These are phyloP conservation scores for Ianthella basta DNA, from an alignment of 37 sponge, comb jelly and placozoan genomes.

Conservation along the genomic window DNA sequence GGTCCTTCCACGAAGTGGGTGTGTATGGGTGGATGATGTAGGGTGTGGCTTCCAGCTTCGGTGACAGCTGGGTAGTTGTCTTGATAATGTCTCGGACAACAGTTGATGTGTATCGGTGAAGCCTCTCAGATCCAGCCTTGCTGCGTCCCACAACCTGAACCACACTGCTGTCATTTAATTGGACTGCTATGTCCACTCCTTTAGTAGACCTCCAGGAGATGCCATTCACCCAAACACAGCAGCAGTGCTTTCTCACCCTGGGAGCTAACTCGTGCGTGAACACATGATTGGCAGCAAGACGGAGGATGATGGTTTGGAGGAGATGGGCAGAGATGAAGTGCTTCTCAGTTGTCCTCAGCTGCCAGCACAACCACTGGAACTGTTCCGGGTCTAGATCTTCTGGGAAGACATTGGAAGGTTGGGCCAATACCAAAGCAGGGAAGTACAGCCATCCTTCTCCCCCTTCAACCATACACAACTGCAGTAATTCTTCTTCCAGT, in stretches of 20 bases:
- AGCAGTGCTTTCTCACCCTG: neutral
- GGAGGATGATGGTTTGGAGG: neutral
- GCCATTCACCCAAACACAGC: neutral
- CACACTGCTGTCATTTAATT: neutral
- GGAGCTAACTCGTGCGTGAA: neutral
- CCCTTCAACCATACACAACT: too few relatives aligned
- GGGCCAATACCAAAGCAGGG: neutral
- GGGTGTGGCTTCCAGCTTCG: neutral
- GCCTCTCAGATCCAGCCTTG: too few relatives aligned
- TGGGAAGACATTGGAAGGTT: neutral
- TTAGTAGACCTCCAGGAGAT: neutral
- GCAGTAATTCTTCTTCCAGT: neutral
- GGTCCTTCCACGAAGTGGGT: too few relatives aligned
- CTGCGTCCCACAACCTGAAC: neutral
- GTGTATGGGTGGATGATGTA: neutral
- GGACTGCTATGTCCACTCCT: neutral
- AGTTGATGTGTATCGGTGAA: neutral
- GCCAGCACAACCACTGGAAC: too few relatives aligned
- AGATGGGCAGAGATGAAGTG: neutral
- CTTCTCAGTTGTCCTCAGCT: neutral
- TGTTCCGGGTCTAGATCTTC: too few relatives aligned
- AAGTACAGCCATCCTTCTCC: neutral
- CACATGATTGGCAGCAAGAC: neutral
- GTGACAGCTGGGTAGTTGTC: neutral
- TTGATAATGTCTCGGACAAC: neutral